A percentile compares a stretch with the other conserved stretches of the same genome.
phyloP scores from a whole-genome alignment of 2,113 vertebrate genomes.

The Ginglymostoma cirratum region DNA sequence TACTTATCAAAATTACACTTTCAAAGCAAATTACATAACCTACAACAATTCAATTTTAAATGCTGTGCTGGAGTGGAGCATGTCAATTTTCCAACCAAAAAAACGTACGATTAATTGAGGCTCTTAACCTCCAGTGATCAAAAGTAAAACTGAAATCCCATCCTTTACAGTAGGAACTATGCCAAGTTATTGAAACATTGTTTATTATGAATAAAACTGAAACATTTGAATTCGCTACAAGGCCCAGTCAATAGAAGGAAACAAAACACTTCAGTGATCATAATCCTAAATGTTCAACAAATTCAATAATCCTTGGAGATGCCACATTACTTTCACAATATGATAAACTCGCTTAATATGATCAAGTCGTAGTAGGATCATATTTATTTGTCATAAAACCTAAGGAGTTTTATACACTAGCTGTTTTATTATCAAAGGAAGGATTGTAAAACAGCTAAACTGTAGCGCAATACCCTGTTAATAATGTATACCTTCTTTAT shows the following conservation, averaged over 20 bases:
- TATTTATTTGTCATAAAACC: background rate
- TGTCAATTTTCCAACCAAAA: background rate
- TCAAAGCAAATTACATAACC: background rate
- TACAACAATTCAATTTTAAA: slow-evolving; percentile 22
- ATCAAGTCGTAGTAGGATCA: background rate
- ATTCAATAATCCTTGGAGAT: background rate
- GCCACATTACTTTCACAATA: background rate
- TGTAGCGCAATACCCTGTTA: background rate
- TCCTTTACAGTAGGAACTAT: background rate
- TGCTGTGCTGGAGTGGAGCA: background rate
- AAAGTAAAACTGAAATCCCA: background rate
- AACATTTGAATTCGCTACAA: background rate
- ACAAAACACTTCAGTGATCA: background rate
- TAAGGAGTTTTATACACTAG: background rate
- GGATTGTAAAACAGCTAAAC: slow-evolving; percentile 18
- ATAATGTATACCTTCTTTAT: background rate
- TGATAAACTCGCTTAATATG: slow-evolving; percentile 22
- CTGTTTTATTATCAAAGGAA: background rate
- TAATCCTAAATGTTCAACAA: background rate
- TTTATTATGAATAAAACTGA: background rate
- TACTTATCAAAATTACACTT: background rate
- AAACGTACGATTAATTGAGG: background rate
- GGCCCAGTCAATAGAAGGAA: background rate
- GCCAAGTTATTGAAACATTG: slow-evolving; percentile 14
- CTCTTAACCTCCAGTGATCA: background rate